Conservation (phyloP, 2,797 vertebrate species). For the Ara ararauna region DNA sequence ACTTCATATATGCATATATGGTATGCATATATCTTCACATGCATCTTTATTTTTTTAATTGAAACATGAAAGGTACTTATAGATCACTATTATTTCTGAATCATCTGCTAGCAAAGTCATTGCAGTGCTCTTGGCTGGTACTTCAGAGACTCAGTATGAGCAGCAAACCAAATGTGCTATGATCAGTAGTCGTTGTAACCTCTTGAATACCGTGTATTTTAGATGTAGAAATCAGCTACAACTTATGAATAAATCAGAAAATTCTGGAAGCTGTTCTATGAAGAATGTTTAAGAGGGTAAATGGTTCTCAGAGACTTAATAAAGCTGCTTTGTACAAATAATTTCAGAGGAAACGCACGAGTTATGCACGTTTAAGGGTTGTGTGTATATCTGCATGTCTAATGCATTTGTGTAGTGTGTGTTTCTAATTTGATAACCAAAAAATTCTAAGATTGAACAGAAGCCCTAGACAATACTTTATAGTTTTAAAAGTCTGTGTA, state of each 20-base stretch:
- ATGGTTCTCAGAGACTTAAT: neutral
- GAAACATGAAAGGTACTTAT: neutral
- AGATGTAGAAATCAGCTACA: neutral
- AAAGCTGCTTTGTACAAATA: constrained; percentile 13
- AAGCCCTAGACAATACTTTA: constrained; percentile 40
- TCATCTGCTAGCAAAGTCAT: neutral
- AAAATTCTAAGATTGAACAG: constrained; percentile 67
- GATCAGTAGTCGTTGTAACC: neutral
- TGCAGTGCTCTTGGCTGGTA: neutral
- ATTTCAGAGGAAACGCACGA: neutral
- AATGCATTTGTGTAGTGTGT: constrained; percentile 4
- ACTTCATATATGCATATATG: neutral
- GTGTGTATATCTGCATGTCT: neutral
- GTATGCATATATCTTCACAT: neutral
- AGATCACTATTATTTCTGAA: neutral
- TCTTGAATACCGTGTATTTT: neutral
- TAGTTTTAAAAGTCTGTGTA: constrained; percentile 62
- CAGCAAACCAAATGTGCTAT: neutral
- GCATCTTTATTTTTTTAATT: neutral
- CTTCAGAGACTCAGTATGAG: neutral
- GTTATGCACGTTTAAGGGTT: neutral
- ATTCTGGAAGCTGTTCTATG: neutral
- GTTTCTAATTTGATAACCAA: constrained; percentile 75
- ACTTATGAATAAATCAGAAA: neutral
- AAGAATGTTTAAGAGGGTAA: neutral